These are phyloP conservation scores for Uropetala carovei DNA, from an alignment of 2,888 invertebrate genomes.

Conservation along the genomic window DNA sequence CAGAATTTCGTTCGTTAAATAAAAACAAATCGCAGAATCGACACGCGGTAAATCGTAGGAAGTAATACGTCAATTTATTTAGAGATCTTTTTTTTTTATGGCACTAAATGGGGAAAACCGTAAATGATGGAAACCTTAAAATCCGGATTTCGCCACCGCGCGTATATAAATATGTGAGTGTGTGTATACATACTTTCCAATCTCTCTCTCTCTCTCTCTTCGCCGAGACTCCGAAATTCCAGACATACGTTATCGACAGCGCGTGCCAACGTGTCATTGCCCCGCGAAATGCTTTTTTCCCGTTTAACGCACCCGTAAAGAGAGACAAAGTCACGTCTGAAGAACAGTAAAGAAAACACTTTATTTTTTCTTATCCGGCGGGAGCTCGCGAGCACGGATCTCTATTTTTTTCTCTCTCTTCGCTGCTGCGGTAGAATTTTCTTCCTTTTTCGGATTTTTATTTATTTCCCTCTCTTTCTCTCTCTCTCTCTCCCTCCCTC, in stretches of 20 bases:
- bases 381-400: neutral
- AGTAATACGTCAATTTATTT: too few relatives aligned
- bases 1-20: too few relatives aligned
- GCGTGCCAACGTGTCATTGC: slow-evolving; percentile 9
- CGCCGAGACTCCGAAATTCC: slow-evolving; percentile 15
- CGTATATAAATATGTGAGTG: too few relatives aligned
- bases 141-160: too few relatives aligned
- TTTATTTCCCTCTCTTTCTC: neutral
- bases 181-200: too few relatives aligned
- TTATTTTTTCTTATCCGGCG: slow-evolving; percentile 15
- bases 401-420: neutral
- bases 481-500: too few relatives aligned
- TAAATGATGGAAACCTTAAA: too few relatives aligned
- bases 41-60: too few relatives aligned
- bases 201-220: neutral
- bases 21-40: too few relatives aligned
- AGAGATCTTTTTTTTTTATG: too few relatives aligned
- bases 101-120: too few relatives aligned
- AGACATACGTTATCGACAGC: slow-evolving; percentile 22
- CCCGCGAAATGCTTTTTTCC: neutral
- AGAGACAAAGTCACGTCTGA: slow-evolving; percentile 3
- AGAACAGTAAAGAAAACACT: slow-evolving; percentile 27
- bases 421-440: neutral
- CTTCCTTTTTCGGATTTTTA: too few relatives aligned
- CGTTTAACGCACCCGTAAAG: slow-evolving; percentile 23